Base-by-base conservation (phyloP, 2,888 invertebrate species). In the Parochlus steinenii region DNA sequence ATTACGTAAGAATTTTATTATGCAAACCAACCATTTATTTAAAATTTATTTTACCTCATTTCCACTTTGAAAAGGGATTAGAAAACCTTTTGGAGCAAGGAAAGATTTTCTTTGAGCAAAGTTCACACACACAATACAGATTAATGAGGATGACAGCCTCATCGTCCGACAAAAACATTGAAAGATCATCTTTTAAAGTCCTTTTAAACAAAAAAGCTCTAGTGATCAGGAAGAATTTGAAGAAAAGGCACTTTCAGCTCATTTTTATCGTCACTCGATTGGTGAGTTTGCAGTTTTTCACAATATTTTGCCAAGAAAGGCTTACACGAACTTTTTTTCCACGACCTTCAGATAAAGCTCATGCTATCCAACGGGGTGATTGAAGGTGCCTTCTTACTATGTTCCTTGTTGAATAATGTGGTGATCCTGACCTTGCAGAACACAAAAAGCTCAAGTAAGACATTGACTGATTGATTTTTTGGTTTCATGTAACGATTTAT, bases 181-280 rank as follows among this genome's bases (percentile, higher is more conserved):
- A 57, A 40, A 47, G 57, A 5, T 57, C 54, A 42, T 53, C 57
- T 4, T 57, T 56, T 37, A 56, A 55, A 44, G 49, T 50, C 6
- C 41, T 57, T 37, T 45, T 55, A 10, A 31, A 31, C 7, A 31
- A 38, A 31, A 46, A 45, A 39, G 44, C 45, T 2, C 20, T 33
- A n/a, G 15, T 40, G 18, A 41, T 44, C 27, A 33, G 40, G 5
- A 41, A 43, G 27, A 43, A 44, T 40, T 39, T 45, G 26, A 40
- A 41, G 31, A 40, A 37, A 19, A 31, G 39, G 36, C 44, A 55
- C 40, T 52, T 48, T 29, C 56, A 57, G 41, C 33, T 57, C 20
- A 53, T 53, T 6, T 56, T 55, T 43, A 53, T 54, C 15, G 47
- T 57, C 2, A 55, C 56, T 39, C 50, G 49, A 20, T 53, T 52